Evolutionary conservation across 1,140 invertebrate species (phyloP).

Genomic region (Drosophila repletoides): DNA sequence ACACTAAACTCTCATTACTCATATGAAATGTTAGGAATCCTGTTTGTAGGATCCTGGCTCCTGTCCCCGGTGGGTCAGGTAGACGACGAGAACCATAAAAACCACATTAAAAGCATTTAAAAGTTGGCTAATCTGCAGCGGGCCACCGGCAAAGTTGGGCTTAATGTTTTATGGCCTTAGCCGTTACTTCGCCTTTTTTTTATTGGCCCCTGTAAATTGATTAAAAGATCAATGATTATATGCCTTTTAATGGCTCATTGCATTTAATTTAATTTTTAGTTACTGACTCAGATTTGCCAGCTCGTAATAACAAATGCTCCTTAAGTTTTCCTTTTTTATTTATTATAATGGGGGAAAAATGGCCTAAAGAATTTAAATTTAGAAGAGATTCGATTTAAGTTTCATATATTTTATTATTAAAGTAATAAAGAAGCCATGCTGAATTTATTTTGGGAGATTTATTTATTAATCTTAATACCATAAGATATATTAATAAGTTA

Average conservation of each 20-base stretch:
- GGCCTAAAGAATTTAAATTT: too few relatives aligned
- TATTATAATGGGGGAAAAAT: too few relatives aligned
- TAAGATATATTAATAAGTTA: too few relatives aligned
- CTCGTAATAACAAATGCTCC: not conserved
- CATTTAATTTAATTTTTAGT: constrained; percentile 62
- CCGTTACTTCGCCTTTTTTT: constrained; percentile 35
- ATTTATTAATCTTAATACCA: too few relatives aligned
- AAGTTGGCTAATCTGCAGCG: constrained; percentile 67
- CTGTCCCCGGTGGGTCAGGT: constrained; percentile 11
- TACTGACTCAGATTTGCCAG: constrained; percentile 11
- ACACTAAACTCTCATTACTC: constrained; percentile 74
- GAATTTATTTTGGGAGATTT: too few relatives aligned
- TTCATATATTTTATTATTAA: too few relatives aligned
- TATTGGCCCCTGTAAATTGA: constrained; percentile 70
- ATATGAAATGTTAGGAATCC: constrained; percentile 44
- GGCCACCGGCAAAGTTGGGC: constrained; percentile 55
- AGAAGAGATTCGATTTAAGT: too few relatives aligned
- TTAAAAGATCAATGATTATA: constrained; percentile 80
- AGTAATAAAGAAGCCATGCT: too few relatives aligned
- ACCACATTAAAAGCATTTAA: constrained; percentile 77
- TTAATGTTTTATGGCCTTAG: constrained; percentile 69
- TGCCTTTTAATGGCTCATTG: constrained; percentile 71
- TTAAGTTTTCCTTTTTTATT: not conserved
- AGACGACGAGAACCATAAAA: constrained; percentile 53
- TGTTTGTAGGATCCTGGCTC: not conserved